phyloP scores from a whole-genome alignment of 2,888 invertebrate genomes.

The Phytoseiulus persimilis region DNA sequence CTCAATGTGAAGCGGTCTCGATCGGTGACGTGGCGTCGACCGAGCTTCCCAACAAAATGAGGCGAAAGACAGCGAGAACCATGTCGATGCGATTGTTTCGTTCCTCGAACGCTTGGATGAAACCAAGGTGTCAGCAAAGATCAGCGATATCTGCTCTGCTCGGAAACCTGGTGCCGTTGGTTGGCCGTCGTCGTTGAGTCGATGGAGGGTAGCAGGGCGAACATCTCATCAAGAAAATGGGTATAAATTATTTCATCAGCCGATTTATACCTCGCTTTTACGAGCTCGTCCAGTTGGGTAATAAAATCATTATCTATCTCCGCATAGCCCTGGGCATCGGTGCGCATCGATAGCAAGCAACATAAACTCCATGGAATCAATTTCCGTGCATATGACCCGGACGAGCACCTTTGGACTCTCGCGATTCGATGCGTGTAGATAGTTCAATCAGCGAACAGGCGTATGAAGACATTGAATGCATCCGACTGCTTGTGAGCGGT shows the following conservation, averaged over 20 bases:
- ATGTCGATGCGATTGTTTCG: too few relatives aligned
- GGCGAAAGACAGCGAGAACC: neutral
- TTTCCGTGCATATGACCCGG: neutral
- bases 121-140: too few relatives aligned
- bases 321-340: neutral
- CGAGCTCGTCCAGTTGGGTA: slow-evolving; percentile 10
- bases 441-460: too few relatives aligned
- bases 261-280: slow-evolving; percentile 35
- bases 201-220: neutral
- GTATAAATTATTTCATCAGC: slow-evolving; percentile 39
- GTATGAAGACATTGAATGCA: too few relatives aligned
- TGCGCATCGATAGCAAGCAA: neutral
- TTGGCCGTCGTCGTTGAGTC: neutral
- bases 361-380: neutral
- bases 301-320: slow-evolving; percentile 18
- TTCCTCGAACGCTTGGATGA: too few relatives aligned
- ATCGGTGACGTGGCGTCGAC: neutral
- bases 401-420: neutral
- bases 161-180: too few relatives aligned
- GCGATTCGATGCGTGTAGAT: neutral
- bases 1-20: neutral
- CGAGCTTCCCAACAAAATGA: neutral
- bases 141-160: too few relatives aligned
- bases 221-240: slow-evolving; percentile 38
- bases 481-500: too few relatives aligned